Conservation (phyloP, 2,797 vertebrate species). For the Manis pentadactyla region DNA sequence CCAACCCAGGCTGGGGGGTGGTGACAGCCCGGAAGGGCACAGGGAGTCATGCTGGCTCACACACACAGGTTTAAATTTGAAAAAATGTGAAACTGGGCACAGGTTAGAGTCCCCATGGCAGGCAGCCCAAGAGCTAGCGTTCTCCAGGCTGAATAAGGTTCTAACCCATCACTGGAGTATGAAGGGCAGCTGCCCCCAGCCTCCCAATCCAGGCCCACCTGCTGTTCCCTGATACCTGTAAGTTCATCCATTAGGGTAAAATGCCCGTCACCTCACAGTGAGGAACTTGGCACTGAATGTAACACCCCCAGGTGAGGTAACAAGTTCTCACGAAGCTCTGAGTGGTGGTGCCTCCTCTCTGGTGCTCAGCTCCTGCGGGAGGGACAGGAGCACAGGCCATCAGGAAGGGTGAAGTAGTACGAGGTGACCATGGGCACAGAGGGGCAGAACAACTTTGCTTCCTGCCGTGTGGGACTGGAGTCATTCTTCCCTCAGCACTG, state of each 20-base stretch:
- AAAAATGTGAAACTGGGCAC: neutral
- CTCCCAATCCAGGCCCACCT: neutral
- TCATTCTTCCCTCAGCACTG: rapidly evolving
- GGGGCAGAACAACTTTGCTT: neutral
- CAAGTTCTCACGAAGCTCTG: neutral
- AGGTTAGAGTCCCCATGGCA: neutral
- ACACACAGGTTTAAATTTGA: neutral
- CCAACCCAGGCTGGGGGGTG: rapidly evolving
- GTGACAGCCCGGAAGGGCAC: neutral
- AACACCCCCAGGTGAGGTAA: neutral
- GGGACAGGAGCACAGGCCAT: neutral
- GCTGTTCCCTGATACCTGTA: neutral
- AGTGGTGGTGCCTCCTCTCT: rapidly evolving
- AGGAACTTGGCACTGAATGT: neutral
- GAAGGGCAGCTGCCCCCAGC: neutral
- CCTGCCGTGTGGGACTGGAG: neutral
- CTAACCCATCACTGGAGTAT: neutral
- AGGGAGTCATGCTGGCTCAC: neutral
- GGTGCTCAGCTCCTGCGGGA: neutral
- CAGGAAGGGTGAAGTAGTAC: neutral
- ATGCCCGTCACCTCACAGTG: neutral
- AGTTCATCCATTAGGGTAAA: neutral
- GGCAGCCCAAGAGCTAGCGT: neutral
- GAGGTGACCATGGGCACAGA: neutral
- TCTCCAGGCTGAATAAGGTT: neutral